Percentiles rank a stretch among this genome's conserved stretches.
Evolutionary conservation across 2,113 vertebrate species (phyloP).

Genomic region (Dipodomys spectabilis): DNA sequence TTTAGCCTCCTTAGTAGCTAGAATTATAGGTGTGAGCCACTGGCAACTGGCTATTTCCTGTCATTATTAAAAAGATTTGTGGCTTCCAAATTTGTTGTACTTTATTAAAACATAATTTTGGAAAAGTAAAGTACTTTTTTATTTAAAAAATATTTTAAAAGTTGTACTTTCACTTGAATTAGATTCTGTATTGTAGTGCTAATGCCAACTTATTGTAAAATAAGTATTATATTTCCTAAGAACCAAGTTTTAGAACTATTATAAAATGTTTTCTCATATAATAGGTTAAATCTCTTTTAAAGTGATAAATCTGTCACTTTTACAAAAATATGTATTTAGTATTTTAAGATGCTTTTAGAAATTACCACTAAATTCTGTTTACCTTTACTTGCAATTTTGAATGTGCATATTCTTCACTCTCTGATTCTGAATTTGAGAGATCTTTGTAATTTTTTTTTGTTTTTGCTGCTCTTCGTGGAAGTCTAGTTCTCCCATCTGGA

Average conservation of each 20-base stretch:
- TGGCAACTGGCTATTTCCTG: neutral
- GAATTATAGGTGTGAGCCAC: no score
- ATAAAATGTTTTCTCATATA: slow-evolving; percentile 37
- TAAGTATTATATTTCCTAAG: neutral
- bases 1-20: no score
- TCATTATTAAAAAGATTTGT: neutral
- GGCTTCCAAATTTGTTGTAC: neutral
- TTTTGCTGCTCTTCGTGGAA: slow-evolving; percentile 87
- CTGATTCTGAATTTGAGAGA: slow-evolving; percentile 87
- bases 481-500: slow-evolving; percentile 76
- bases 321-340: neutral
- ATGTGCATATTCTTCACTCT: slow-evolving; percentile 74
- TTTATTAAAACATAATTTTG: slow-evolving; percentile 16
- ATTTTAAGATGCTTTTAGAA: neutral
- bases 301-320: neutral
- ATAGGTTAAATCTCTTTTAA: slow-evolving; percentile 9
- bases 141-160: neutral
- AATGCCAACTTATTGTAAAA: slow-evolving; percentile 33
- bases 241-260: neutral
- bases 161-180: slow-evolving; percentile 11
- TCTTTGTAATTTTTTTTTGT: slow-evolving; percentile 91
- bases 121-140: slow-evolving; percentile 15
- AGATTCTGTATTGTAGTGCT: neutral
- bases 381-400: slow-evolving; percentile 77
- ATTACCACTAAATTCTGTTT: neutral